Evolutionary conservation across 2,888 invertebrate genomes (phyloP), one percentile per base, ranked within the genome.

Genomic region (Dasypolia templi): DNA sequence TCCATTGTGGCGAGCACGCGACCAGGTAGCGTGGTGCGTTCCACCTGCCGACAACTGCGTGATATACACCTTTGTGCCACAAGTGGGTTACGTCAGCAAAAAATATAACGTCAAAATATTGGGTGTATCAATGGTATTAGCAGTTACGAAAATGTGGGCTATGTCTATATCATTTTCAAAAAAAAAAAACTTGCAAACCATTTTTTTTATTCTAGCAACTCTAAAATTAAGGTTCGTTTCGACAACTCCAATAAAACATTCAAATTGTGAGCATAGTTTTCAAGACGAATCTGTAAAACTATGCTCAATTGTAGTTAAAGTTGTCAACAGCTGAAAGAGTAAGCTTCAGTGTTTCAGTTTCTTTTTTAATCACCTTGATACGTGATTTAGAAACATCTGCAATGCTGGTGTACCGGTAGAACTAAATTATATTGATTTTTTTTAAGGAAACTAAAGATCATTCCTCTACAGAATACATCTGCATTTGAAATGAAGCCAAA

Each of bases 1-100:
- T 76, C 83, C 74, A 85, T 87, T 85, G 82, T 89, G 71, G 75
- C 62, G 72, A 83, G 91, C 92, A 91, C 92, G 92, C 88, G 92
- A 85, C 88, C 91, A 92, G 91, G 91, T 91, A 91, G 85, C 79
- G 56, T 46, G 63, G 69, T 67, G 61, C 59, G 78, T 75, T 77
- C 63, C 85, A 87, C 85, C 85, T 88, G 87, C 80, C 83, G 61
- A 75, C 70, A 76, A 78, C 79, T 61, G 72, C 71, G 63, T 71
- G 69, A 56, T 70, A 74, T 73, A 75, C 75, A 77, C 79, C 76
- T 75, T 87, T 84, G 79, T 86, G 77, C 59, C 53, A 75, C 74
- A 82, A 81, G 86, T 82, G 82, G 80, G 83, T 80, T 74, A 81
- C 79, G 61, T 64, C 77, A 79, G 80, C 75, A 87, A 86, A 86